phyloP scores from a whole-genome alignment of 2,113 vertebrate genomes.

The Laterallus jamaicensis region DNA sequence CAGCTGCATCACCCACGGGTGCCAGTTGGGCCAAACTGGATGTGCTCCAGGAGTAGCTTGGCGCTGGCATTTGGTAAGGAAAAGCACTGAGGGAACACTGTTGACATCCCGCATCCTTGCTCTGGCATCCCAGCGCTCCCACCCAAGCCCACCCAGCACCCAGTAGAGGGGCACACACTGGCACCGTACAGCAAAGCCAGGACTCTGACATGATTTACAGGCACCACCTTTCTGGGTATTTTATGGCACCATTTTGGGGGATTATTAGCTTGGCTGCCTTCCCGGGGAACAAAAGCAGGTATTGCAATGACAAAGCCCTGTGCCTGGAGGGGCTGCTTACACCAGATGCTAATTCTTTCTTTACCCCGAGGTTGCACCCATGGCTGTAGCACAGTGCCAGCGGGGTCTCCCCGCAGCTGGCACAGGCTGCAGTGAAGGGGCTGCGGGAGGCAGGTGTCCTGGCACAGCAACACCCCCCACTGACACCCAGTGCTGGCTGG shows the following conservation, averaged over 20 bases:
- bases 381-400: not conserved
- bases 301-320: not conserved
- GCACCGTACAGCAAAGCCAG: fast-evolving
- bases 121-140: fast-evolving
- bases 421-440: fast-evolving
- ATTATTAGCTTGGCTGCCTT: conserved; percentile 53
- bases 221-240: not conserved
- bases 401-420: not conserved
- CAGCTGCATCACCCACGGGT: fast-evolving
- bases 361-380: not conserved
- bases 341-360: conserved; percentile 33
- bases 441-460: not conserved
- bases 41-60: not conserved
- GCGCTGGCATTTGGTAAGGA: not conserved
- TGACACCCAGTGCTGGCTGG: not conserved
- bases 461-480: not conserved
- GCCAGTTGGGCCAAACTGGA: not conserved
- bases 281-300: conserved; percentile 29
- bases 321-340: conserved; percentile 2
- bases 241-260: conserved; percentile 31
- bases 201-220: not conserved
- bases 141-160: not conserved
- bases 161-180: not conserved
- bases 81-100: not conserved
- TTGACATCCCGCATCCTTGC: not conserved